A percentile compares a stretch with the other conserved stretches of the same genome.
These are phyloP conservation scores for Apis florea DNA, from an alignment of 1,140 invertebrate genomes.

Conservation along the genomic window DNA sequence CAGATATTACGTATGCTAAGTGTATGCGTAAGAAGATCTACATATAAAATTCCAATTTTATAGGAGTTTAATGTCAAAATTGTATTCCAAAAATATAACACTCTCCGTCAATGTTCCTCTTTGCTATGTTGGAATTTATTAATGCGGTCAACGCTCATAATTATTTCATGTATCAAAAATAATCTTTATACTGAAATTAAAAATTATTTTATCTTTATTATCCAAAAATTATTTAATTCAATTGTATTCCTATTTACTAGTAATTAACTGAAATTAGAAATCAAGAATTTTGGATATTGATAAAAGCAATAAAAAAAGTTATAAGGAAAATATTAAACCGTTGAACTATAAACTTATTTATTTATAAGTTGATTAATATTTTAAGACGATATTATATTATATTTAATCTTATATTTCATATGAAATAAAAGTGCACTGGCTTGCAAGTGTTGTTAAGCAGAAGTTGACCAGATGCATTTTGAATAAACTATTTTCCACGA, in stretches of 20 bases:
- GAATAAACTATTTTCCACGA: background rate
- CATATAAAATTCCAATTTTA: conserved; percentile 23
- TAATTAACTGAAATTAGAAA: no score
- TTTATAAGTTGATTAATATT: conserved; percentile 19
- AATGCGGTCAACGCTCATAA: conserved; percentile 27
- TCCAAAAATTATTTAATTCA: no score
- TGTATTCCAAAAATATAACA: conserved; percentile 51
- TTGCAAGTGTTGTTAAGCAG: background rate
- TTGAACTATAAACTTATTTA: conserved; percentile 1
- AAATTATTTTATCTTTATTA: no score
- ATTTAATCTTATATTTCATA: conserved; percentile 7
- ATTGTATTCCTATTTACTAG: no score
- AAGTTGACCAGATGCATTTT: background rate
- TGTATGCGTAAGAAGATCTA: conserved; percentile 24
- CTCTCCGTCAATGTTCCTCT: conserved; percentile 20
- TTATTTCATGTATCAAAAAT: background rate
- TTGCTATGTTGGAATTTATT: conserved; percentile 46
- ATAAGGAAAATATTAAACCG: background rate
- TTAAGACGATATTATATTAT: conserved; percentile 1
- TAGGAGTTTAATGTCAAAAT: conserved; percentile 46
- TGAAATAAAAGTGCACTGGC: conserved; percentile 5
- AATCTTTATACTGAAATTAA: no score
- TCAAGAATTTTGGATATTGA: no score
- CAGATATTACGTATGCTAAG: conserved; percentile 26
- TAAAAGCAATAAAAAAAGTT: no score